These are phyloP conservation scores for Pseudochromis fuscus DNA, from an alignment of 2,797 vertebrate species.

Conservation along the genomic window DNA sequence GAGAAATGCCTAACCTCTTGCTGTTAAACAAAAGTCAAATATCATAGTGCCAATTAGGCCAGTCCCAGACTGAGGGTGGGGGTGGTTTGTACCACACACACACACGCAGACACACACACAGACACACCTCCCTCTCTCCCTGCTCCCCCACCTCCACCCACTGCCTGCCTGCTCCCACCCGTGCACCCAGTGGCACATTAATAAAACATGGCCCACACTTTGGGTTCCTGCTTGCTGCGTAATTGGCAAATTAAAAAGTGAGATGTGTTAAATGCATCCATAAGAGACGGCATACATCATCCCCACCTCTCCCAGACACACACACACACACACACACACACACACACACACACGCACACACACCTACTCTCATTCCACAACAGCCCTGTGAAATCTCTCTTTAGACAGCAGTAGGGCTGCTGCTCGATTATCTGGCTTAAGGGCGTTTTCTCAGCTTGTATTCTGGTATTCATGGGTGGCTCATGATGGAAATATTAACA, in stretches of 20 bases:
- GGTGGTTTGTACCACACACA: conserved; percentile 28
- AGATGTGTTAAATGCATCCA: conserved; percentile 87
- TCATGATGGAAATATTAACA: conserved; percentile 59
- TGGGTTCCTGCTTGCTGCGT: conserved; percentile 86
- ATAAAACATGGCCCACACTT: conserved; percentile 95
- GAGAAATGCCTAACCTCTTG: conserved; percentile 75
- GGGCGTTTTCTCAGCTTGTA: conserved; percentile 61
- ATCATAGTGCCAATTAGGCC: conserved; percentile 84
- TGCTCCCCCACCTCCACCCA: not conserved
- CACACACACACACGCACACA: conserved; percentile 32
- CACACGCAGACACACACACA: conserved; percentile 1
- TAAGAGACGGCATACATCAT: conserved; percentile 83
- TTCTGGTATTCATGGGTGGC: conserved; percentile 35
- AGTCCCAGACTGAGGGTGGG: conserved; percentile 79
- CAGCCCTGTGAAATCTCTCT: conserved; percentile 50
- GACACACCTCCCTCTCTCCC: not conserved
- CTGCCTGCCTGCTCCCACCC: conserved; percentile 52
- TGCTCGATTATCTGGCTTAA: conserved; percentile 53
- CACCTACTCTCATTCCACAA: conserved; percentile 25
- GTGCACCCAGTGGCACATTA: conserved; percentile 87
- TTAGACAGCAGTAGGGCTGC: conserved; percentile 53
- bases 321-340: conserved; percentile 31
- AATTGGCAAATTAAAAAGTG: conserved; percentile 99
- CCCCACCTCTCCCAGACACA: conserved; percentile 41
- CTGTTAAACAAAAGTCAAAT: conserved; percentile 85